A percentile compares a stretch with the other conserved stretches of the same genome.
Conservation (phyloP, 2,113 vertebrate species). For the Odobenus rosmarus region DNA sequence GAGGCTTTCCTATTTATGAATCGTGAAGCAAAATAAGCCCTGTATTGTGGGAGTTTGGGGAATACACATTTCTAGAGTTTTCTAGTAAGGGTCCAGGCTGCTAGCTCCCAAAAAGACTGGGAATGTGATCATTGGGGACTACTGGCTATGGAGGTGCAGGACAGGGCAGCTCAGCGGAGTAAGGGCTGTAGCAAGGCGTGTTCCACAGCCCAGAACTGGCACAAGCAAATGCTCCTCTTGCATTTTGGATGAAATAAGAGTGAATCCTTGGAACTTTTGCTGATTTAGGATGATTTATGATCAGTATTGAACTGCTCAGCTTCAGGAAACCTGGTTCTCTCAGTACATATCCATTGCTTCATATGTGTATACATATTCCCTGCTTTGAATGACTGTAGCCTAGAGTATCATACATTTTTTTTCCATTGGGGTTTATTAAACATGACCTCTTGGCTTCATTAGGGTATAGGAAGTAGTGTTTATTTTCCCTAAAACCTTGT, state of each 20-base stretch:
- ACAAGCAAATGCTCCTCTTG: constrained; percentile 50
- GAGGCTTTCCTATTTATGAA: constrained; percentile 29
- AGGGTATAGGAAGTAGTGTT: constrained; percentile 71
- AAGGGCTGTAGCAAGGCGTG: constrained; percentile 26
- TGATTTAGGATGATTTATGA: constrained; percentile 64
- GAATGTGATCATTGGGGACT: not conserved
- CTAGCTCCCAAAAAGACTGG: not conserved
- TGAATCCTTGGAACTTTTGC: constrained; percentile 65
- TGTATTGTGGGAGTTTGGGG: constrained; percentile 26
- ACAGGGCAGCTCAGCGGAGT: constrained; percentile 56
- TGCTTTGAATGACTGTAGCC: constrained; percentile 71
- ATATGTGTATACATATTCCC: constrained; percentile 46
- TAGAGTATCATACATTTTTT: constrained; percentile 61
- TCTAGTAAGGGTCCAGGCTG: not conserved
- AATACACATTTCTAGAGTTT: constrained; percentile 38
- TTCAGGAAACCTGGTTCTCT: constrained; percentile 73
- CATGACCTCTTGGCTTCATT: constrained; percentile 72
- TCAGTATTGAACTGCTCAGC: constrained; percentile 73
- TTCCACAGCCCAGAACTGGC: constrained; percentile 68
- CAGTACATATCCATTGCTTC: constrained; percentile 61
- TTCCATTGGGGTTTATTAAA: constrained; percentile 74
- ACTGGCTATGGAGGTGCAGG: constrained; percentile 18
- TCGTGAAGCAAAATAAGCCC: constrained; percentile 20
- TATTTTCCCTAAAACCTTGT: constrained; percentile 61
- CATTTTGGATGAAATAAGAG: constrained; percentile 8